These are phyloP conservation scores for Paradoxurus hermaphroditus DNA, from an alignment of 2,113 vertebrate species.

Conservation along the genomic window DNA sequence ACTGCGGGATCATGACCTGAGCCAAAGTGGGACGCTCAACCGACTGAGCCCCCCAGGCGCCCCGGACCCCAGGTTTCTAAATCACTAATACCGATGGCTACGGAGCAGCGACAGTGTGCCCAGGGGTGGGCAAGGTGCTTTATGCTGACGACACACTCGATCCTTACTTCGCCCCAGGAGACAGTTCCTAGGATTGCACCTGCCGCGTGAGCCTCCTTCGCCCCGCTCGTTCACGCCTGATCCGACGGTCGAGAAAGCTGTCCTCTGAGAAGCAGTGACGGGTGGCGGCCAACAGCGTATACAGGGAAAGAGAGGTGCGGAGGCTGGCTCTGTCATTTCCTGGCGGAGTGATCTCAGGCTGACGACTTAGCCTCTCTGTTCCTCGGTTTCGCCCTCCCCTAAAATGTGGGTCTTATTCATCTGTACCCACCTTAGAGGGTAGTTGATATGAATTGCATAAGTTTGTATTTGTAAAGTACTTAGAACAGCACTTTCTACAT, in stretches of 20 bases:
- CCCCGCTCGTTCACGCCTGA: rapidly evolving
- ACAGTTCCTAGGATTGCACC: rapidly evolving
- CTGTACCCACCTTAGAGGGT: too few species aligned
- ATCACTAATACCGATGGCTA: not conserved
- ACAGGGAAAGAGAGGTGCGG: too few species aligned
- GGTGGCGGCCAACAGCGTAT: rapidly evolving
- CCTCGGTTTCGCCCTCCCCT: not conserved
- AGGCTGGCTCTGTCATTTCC: not conserved
- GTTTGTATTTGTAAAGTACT: not conserved
- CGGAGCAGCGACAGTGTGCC: too few species aligned
- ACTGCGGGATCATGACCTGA: too few species aligned
- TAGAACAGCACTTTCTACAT: not conserved
- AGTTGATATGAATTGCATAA: not conserved
- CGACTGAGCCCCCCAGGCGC: too few species aligned
- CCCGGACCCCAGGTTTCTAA: not conserved
- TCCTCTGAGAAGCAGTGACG: not conserved
- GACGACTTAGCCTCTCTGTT: not conserved
- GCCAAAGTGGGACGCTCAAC: too few species aligned
- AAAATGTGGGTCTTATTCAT: not conserved
- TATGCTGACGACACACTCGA: rapidly evolving
- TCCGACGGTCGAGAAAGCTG: not conserved
- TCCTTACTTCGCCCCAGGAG: not conserved
- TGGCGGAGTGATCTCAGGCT: not conserved
- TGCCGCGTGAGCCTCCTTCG: not conserved
- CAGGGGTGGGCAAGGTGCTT: rapidly evolving